Conservation (phyloP, 2,888 invertebrate species). For the Luperina nickerlii region DNA sequence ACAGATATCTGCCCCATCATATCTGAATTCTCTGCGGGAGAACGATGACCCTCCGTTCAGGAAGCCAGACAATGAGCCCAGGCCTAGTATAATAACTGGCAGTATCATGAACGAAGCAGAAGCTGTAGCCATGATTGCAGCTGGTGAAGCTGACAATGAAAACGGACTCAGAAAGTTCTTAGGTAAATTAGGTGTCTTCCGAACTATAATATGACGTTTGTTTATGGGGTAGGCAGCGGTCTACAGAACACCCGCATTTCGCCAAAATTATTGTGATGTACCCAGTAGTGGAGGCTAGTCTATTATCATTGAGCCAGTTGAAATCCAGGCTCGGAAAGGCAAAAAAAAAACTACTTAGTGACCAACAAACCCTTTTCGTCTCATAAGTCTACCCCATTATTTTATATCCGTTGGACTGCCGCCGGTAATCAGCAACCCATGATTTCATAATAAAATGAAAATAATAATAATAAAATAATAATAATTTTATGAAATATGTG, state of each 20-base stretch:
- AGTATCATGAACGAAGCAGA: constrained; percentile 78
- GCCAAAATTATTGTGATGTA: background rate
- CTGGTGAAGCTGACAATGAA: constrained; percentile 68
- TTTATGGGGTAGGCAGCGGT: background rate
- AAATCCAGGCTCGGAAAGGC: background rate
- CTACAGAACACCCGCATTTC: background rate
- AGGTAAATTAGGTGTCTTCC: constrained; percentile 63
- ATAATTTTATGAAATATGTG: too few relatives aligned
- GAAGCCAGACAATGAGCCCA: constrained; percentile 70
- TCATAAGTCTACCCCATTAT: background rate
- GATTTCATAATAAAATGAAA: too few relatives aligned
- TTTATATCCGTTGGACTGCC: background rate
- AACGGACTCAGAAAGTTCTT: constrained; percentile 74
- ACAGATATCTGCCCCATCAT: constrained; percentile 84
- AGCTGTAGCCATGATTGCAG: constrained; percentile 79
- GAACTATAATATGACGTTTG: background rate
- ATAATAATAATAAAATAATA: too few relatives aligned
- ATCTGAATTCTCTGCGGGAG: constrained; percentile 80
- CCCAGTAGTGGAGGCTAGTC: background rate
- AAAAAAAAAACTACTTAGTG: background rate
- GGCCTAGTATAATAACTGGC: constrained; percentile 75
- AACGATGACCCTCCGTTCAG: constrained; percentile 82
- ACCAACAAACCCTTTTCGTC: background rate
- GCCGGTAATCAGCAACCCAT: background rate
- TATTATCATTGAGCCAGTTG: too few relatives aligned